A percentile compares a stretch with the other conserved stretches of the same genome.
Evolutionary conservation across 1,140 invertebrate genomes (phyloP).

Genomic region (Cylas formicarius): DNA sequence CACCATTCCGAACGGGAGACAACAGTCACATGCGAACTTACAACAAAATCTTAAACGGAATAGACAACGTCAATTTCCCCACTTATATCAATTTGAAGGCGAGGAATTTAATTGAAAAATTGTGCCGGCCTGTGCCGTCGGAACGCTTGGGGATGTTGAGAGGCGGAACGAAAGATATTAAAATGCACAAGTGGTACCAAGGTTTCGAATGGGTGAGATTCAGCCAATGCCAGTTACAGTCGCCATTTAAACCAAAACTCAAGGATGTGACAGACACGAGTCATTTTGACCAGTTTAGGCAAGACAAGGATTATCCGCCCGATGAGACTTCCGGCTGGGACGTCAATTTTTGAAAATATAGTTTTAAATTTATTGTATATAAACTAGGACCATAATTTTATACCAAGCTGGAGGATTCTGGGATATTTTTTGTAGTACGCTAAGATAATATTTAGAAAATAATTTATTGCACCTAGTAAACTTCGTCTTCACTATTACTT

Average conservation of each 20-base stretch:
- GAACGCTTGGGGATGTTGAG: conserved; percentile 90
- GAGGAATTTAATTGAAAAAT: conserved; percentile 74
- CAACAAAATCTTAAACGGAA: conserved; percentile 85
- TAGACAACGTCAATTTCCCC: conserved; percentile 83
- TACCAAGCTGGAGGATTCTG: too few species aligned
- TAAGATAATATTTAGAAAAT: too few species aligned
- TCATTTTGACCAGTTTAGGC: conserved; percentile 30
- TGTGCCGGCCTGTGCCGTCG: conserved; percentile 80
- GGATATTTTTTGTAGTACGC: too few species aligned
- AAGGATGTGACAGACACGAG: conserved; percentile 23
- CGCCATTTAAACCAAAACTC: conserved; percentile 29
- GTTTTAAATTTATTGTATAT: not conserved
- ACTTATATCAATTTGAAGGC: conserved; percentile 71
- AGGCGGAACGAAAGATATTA: conserved; percentile 85
- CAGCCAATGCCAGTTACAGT: conserved; percentile 14
- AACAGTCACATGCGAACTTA: conserved; percentile 94
- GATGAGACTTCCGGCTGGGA: conserved; percentile 33
- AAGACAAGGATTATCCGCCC: conserved; percentile 29
- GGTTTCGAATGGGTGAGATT: conserved; percentile 32
- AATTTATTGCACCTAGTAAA: too few species aligned
- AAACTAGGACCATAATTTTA: not conserved
- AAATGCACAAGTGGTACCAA: conserved; percentile 74
- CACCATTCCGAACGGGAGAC: conserved; percentile 82
- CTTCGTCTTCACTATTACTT: too few species aligned
- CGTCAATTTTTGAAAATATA: conserved; percentile 18